Evolutionary conservation across 2,113 vertebrate species (phyloP).

Genomic region (Anarhynchus alexandrinus): DNA sequence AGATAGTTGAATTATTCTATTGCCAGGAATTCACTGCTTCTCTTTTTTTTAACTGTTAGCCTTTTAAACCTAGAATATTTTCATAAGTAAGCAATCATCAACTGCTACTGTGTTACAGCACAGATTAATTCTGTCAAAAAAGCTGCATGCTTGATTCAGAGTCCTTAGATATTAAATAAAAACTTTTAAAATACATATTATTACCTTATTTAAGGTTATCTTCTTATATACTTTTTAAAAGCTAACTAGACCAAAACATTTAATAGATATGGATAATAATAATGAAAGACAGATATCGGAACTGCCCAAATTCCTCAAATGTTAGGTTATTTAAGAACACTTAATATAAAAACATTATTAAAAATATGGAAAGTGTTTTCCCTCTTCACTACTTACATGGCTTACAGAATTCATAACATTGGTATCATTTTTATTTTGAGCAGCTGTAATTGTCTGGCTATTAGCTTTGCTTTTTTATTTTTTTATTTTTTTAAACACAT

Average conservation of each 20-base stretch:
- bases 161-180: background rate
- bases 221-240: background rate
- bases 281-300: background rate
- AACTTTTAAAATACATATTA: background rate
- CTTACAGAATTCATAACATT: background rate
- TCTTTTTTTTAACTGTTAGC: background rate
- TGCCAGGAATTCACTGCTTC: fast-evolving
- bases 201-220: background rate
- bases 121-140: background rate
- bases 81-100: background rate
- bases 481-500: background rate
- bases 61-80: background rate
- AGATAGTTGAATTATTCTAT: background rate
- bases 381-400: background rate
- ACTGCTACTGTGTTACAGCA: background rate
- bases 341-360: background rate
- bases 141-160: background rate
- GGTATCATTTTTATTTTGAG: background rate
- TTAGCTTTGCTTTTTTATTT: background rate
- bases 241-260: background rate
- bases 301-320: background rate
- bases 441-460: background rate
- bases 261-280: background rate
- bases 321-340: background rate
- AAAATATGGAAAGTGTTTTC: background rate